Evolutionary conservation across 2,888 invertebrate genomes (phyloP), one percentile per base, ranked within the genome.

Genomic region (Drosophila cyrtoloma): DNA sequence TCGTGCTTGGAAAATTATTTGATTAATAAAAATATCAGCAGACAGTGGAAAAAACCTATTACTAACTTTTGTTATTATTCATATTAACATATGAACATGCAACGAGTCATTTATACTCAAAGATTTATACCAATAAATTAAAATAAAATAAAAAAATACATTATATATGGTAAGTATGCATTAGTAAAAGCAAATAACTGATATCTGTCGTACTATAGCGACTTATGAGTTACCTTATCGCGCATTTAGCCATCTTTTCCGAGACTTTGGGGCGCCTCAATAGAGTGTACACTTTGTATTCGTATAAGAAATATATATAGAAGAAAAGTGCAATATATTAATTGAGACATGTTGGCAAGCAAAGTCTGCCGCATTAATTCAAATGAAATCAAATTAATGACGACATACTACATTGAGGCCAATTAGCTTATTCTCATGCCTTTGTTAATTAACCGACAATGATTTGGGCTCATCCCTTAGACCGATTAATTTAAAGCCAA

Each of bases 221-320:
- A 47, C 19, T 51, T 47, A 71, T 78, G 64, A 69, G 50, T 32
- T 22, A 44, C 70, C 1, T 60, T 42, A 30, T 26, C 14, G 35
- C 51, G 60, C 30, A 51, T 50, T 68, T 51, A 28, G 35, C 28
- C 33, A 35, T 59, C 7, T 59, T 55, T 56, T 56, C 6, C 22
- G 73, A 74, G 71, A 71, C 65, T n/a, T 33, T 16, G 1, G 1
- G 71, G 71, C 42, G 73, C 71, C 73, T 60, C n/a, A 60, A 42
- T 30, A 30, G 33, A 22, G 53, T 26, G 22, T 32, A 52, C 9
- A 52, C 22, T 44, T 51, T 37, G 3, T 14, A 7, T 14, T 22
- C 14, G 7, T 47, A 7, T 22, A 16, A 14, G 5, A 30, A 35
- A 22, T 60, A 59, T 50, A 60, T 32, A 16, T 61, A 56, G 22